Percentiles rank a stretch among this genome's conserved stretches.
These are phyloP conservation scores for Brachyistius frenatus DNA, from an alignment of 2,113 vertebrate genomes.

Conservation along the genomic window DNA sequence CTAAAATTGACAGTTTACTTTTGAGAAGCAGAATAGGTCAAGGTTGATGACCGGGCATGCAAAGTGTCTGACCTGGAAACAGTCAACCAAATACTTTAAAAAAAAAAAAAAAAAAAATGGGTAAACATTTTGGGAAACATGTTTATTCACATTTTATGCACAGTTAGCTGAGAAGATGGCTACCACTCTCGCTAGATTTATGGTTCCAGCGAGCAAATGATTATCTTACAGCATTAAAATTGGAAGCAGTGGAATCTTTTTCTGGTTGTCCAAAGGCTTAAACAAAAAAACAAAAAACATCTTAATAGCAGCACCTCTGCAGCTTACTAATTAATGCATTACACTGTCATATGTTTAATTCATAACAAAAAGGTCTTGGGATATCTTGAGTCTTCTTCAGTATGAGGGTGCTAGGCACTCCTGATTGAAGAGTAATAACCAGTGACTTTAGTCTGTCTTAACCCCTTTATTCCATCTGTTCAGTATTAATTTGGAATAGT, in stretches of 20 bases:
- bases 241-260: neutral
- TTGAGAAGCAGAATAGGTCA: neutral
- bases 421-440: neutral
- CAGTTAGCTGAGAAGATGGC: neutral
- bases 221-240: neutral
- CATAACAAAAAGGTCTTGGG: neutral
- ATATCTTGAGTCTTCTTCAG: neutral
- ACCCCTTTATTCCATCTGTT: neutral
- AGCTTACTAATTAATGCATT: neutral
- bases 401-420: neutral
- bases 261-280: neutral
- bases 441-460: neutral
- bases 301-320: neutral
- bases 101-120: neutral
- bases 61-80: too few relatives aligned
- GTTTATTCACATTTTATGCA: neutral
- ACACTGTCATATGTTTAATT: neutral
- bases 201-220: neutral
- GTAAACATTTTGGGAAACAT: neutral
- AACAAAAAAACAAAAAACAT: neutral
- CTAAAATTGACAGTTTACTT: too few relatives aligned
- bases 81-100: neutral
- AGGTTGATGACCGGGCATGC: neutral
- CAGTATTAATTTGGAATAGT: neutral
- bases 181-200: neutral